phyloP scores from a whole-genome alignment of 2,113 vertebrate genomes.

The Nesogale talazaci region DNA sequence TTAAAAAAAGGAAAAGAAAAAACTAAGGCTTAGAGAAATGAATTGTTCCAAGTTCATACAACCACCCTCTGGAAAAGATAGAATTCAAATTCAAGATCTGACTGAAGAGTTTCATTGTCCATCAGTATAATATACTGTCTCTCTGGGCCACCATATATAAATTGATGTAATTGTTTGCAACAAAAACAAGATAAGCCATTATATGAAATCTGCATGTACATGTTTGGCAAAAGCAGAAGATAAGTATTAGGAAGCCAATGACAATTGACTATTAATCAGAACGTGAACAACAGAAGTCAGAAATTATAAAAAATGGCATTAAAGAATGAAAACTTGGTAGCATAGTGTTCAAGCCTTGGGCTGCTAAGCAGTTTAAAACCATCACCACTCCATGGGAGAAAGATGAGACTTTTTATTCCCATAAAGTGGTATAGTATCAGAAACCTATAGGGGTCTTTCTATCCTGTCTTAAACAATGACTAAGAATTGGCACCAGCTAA shows the following conservation, averaged over 20 bases:
- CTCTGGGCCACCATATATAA: background rate
- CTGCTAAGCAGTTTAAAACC: too few species aligned
- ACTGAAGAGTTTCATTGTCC: background rate
- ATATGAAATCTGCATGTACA: background rate
- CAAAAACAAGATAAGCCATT: background rate
- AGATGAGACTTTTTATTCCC: too few species aligned
- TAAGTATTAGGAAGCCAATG: background rate
- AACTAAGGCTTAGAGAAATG: background rate
- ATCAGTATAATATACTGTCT: background rate
- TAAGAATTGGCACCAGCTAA: too few species aligned
- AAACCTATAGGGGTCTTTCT: too few species aligned
- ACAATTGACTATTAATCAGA: background rate
- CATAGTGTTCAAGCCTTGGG: too few species aligned
- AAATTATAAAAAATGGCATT: too few species aligned
- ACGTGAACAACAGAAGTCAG: background rate
- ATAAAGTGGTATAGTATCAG: too few species aligned
- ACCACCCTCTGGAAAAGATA: background rate
- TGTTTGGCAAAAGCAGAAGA: background rate
- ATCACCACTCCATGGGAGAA: too few species aligned
- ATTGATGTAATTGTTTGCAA: background rate
- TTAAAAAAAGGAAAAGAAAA: too few species aligned
- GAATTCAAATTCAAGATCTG: background rate
- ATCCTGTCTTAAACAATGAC: too few species aligned
- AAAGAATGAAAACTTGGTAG: background rate
- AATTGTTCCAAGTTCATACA: background rate